These are phyloP conservation scores for Drosophila seguyi DNA, from an alignment of 1,140 invertebrate genomes.

Conservation along the genomic window DNA sequence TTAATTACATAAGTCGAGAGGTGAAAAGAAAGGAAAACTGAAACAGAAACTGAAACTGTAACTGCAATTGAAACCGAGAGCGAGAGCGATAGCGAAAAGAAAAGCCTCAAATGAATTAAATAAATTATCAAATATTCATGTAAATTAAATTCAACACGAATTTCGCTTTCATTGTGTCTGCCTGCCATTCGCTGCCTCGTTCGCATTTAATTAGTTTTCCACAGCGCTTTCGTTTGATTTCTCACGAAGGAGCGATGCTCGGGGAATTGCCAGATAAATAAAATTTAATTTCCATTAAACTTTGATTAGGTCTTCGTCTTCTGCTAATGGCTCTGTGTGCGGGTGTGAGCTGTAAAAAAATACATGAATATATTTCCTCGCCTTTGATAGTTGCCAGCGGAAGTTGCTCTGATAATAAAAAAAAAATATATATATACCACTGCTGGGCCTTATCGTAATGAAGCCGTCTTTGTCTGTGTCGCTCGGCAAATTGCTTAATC, in stretches of 20 bases:
- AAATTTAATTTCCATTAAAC: conserved; percentile 55
- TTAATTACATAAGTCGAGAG: conserved; percentile 53
- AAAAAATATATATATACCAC: not conserved
- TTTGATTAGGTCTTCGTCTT: conserved; percentile 40
- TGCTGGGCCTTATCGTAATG: conserved; percentile 28
- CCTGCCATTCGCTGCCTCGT: conserved; percentile 1
- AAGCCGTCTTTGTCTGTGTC: conserved; percentile 31
- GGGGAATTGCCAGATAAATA: conserved; percentile 41
- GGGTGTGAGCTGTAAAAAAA: conserved; percentile 15
- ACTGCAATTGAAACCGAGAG: conserved; percentile 8
- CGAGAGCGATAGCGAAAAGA: conserved; percentile 25
- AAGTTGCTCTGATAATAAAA: conserved; percentile 34
- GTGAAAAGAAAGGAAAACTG: conserved; percentile 42
- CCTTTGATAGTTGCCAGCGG: conserved; percentile 18
- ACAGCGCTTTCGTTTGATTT: conserved; percentile 35
- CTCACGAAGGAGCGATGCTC: conserved; percentile 10
- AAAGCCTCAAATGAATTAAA: conserved; percentile 39
- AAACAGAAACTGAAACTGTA: conserved; percentile 11
- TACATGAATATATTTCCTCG: conserved; percentile 15
- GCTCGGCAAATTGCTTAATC: conserved; percentile 58
- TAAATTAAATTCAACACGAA: conserved; percentile 43
- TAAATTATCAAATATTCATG: conserved; percentile 56
- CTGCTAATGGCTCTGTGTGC: conserved; percentile 21
- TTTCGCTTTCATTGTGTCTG: conserved; percentile 48
- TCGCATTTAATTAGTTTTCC: conserved; percentile 45